phyloP scores from a whole-genome alignment of 2,888 invertebrate genomes.

The Leptothorax acervorum region DNA sequence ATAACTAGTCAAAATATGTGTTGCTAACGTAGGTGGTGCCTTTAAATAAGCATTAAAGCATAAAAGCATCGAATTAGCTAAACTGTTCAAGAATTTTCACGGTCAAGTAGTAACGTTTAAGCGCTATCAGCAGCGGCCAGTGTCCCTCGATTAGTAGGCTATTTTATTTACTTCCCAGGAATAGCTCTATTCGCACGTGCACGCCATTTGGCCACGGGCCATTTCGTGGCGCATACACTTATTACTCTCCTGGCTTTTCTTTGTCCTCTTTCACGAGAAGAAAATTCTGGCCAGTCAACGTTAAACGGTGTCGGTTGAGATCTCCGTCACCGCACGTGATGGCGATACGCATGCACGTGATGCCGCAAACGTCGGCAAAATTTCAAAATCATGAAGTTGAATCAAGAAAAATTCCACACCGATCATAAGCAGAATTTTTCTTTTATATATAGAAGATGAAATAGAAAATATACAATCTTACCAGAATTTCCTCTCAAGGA shows the following conservation, averaged over 20 bases:
- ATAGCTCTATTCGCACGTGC: constrained; percentile 75
- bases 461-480: no score
- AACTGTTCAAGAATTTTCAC: constrained; percentile 56
- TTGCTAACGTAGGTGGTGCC: not conserved
- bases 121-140: constrained; percentile 63
- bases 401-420: not conserved
- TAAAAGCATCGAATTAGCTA: not conserved
- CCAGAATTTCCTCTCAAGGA: not conserved
- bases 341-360: constrained; percentile 11
- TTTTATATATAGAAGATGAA: not conserved
- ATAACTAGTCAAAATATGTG: not conserved
- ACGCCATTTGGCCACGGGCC: constrained; percentile 72
- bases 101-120: constrained; percentile 68
- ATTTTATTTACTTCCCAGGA: constrained; percentile 70
- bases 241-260: constrained; percentile 34
- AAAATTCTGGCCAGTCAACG: constrained; percentile 18
- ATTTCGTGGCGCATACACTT: constrained; percentile 59
- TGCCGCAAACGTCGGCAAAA: not conserved
- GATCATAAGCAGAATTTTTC: no score
- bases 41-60: not conserved
- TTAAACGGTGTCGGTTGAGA: constrained; percentile 45
- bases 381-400: not conserved
- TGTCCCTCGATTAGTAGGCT: not conserved
- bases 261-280: constrained; percentile 57
- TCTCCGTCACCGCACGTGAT: constrained; percentile 7